A percentile compares a stretch with the other conserved stretches of the same genome.
Conservation (phyloP, 2,888 invertebrate genomes). For the Hymenopus coronatus region DNA sequence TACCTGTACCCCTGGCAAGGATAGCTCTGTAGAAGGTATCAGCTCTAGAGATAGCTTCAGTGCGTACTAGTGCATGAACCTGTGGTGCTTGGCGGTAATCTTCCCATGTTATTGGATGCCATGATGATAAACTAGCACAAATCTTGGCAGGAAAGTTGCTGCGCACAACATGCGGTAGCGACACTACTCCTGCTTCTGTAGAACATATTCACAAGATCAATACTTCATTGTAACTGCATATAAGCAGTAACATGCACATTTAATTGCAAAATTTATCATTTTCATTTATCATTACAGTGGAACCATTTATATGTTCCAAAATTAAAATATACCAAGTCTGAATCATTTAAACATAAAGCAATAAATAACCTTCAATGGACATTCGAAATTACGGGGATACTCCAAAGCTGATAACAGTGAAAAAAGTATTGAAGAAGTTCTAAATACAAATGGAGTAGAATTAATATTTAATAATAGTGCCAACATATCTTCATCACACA, state of each 20-base stretch:
- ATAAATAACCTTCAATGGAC: no score
- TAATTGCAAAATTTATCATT: background rate
- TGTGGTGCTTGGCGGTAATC: slow-evolving; percentile 60
- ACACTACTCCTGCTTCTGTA: slow-evolving; percentile 45
- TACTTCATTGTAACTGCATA: background rate
- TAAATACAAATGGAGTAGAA: no score
- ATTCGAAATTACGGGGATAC: no score
- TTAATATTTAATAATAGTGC: no score
- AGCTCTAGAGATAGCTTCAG: slow-evolving; percentile 57
- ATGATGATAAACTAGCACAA: slow-evolving; percentile 58
- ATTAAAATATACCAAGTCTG: background rate
- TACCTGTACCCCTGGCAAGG: slow-evolving; percentile 72
- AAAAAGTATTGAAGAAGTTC: no score
- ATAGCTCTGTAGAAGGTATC: slow-evolving; percentile 76
- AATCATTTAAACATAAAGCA: no score
- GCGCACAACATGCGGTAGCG: slow-evolving; percentile 30
- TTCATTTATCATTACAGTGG: background rate
- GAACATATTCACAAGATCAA: slow-evolving; percentile 29
- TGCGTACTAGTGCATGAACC: slow-evolving; percentile 54
- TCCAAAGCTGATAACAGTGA: no score
- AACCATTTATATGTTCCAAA: background rate
- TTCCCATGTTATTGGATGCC: slow-evolving; percentile 66
- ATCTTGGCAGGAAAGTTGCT: slow-evolving; percentile 44
- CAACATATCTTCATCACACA: no score
- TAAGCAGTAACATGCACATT: background rate